Percentiles rank a stretch among this genome's conserved stretches.
phyloP scores from a whole-genome alignment of 2,888 invertebrate genomes.

The Apoda limacodes region DNA sequence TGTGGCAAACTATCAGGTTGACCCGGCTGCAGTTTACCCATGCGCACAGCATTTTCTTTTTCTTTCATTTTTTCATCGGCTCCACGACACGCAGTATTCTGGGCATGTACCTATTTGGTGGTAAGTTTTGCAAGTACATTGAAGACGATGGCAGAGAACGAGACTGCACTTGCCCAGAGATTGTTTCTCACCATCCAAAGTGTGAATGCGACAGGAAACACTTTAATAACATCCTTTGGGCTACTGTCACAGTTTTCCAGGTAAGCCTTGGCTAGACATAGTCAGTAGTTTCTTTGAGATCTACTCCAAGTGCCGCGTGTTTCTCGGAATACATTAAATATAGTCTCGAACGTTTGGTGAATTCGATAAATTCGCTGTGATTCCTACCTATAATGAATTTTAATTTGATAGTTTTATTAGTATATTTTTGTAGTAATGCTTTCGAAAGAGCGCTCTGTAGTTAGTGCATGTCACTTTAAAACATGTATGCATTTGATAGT shows the following conservation, averaged over 20 bases:
- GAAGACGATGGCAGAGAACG: slow-evolving; percentile 85
- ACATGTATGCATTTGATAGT: slow-evolving; percentile 51
- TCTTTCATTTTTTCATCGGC: slow-evolving; percentile 42
- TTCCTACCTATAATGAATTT: no score
- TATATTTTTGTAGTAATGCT: slow-evolving; percentile 33
- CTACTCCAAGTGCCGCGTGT: slow-evolving; percentile 50
- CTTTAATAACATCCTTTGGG: slow-evolving; percentile 98
- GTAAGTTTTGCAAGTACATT: slow-evolving; percentile 99
- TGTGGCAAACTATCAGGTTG: slow-evolving; percentile 47
- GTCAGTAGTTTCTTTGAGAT: slow-evolving; percentile 65
- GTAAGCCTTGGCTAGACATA: slow-evolving; percentile 81
- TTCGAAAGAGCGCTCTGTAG: slow-evolving; percentile 51
- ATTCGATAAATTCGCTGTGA: slow-evolving; percentile 51
- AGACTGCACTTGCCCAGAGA: slow-evolving; percentile 94
- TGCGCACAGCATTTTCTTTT: slow-evolving; percentile 67
- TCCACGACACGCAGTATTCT: slow-evolving; percentile 85
- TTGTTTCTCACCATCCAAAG: slow-evolving; percentile 87
- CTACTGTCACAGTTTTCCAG: slow-evolving; percentile 97
- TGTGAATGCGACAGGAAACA: slow-evolving; percentile 98
- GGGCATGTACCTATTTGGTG: slow-evolving; percentile 99
- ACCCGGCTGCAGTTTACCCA: slow-evolving; percentile 48
- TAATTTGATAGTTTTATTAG: slow-evolving; percentile 19
- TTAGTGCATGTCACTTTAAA: slow-evolving; percentile 62
- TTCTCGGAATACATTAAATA: slow-evolving; percentile 36
- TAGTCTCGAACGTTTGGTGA: slow-evolving; percentile 16